Conservation (phyloP, 2,797 vertebrate genomes). For the Petrocephalus sullivani region DNA sequence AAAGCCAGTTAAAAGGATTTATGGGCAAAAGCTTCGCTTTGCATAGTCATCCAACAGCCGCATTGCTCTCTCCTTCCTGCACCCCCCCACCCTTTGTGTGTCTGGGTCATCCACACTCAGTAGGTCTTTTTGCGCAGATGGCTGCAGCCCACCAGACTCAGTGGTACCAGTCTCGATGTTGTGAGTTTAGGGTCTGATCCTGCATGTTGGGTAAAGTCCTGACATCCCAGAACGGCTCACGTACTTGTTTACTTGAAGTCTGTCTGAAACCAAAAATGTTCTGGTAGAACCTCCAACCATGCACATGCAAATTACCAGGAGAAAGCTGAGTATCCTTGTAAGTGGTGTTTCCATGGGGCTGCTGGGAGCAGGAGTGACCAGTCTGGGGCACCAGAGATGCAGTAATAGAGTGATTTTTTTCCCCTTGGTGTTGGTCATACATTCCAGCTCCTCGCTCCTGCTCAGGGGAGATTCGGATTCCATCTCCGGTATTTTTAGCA, state of each 20-base stretch:
- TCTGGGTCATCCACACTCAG: not conserved
- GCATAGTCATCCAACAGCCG: constrained; percentile 2
- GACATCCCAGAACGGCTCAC: not conserved
- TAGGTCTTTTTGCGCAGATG: not conserved
- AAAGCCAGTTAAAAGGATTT: not conserved
- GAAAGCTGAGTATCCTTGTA: not conserved
- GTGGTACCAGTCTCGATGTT: not conserved
- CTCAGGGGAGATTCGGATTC: not conserved
- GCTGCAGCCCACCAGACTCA: not conserved
- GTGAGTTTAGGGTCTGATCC: not conserved
- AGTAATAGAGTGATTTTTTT: not conserved
- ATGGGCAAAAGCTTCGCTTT: not conserved
- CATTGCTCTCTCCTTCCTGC: not conserved
- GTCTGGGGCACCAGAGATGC: not conserved
- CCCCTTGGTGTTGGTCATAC: not conserved
- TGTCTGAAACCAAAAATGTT: not conserved
- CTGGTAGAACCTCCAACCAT: not conserved
- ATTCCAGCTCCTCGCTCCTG: not conserved
- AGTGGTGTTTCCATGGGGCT: not conserved
- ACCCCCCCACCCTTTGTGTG: not conserved
- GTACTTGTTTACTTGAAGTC: not conserved
- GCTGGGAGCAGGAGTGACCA: not conserved
- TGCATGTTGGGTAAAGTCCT: not conserved
- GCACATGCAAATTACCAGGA: not conserved
- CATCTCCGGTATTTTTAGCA: not conserved